These are phyloP conservation scores for Penaeus vannamei DNA, from an alignment of 1,140 invertebrate species.

Conservation along the genomic window DNA sequence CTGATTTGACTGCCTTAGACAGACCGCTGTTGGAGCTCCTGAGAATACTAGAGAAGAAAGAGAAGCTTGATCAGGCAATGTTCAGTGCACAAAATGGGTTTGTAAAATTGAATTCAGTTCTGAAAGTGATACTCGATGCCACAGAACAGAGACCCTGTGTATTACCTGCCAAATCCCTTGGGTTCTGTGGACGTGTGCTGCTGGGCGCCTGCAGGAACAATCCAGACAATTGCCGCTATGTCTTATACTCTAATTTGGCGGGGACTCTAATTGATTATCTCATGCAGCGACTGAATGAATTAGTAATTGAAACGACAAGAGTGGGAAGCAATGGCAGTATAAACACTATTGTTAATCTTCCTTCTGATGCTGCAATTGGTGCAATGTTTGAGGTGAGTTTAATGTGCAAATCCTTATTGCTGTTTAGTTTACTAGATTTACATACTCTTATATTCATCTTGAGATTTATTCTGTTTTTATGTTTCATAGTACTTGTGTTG, in stretches of 20 bases:
- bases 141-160: constrained; percentile 63
- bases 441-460: neutral
- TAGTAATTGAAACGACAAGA: constrained; percentile 68
- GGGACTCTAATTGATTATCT: constrained; percentile 80
- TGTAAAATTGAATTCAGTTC: constrained; percentile 73
- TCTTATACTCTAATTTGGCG: constrained; percentile 82
- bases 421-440: no score
- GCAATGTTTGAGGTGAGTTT: constrained; percentile 50
- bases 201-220: constrained; percentile 71
- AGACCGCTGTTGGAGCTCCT: constrained; percentile 78
- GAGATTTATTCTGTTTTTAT: no score
- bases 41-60: constrained; percentile 77
- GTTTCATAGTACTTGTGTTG: no score
- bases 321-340: constrained; percentile 57
- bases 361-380: constrained; percentile 55
- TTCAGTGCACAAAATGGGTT: constrained; percentile 76
- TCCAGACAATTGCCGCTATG: constrained; percentile 77
- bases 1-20: constrained; percentile 77
- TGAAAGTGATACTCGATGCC: constrained; percentile 46
- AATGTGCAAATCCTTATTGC: neutral
- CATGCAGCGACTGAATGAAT: constrained; percentile 80
- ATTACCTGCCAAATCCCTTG: constrained; percentile 66
- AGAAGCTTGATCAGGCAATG: constrained; percentile 74
- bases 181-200: constrained; percentile 69
- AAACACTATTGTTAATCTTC: constrained; percentile 57